Conservation (phyloP, 2,113 vertebrate species). For the Odobenus rosmarus region DNA sequence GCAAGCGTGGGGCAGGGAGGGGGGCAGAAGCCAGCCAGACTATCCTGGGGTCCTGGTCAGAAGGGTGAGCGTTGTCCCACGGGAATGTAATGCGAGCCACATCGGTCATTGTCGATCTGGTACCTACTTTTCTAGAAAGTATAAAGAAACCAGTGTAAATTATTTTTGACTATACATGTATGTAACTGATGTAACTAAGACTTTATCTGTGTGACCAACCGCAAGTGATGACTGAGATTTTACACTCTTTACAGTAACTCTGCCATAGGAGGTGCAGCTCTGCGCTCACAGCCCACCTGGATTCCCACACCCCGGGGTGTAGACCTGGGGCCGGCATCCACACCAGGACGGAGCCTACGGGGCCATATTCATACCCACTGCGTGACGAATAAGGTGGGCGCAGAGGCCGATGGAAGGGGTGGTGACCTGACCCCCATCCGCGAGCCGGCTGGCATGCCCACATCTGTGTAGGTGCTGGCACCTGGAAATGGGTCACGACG, state of each 20-base stretch:
- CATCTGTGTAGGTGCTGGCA: neutral
- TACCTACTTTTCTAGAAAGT: neutral
- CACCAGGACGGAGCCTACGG: neutral
- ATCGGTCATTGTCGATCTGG: neutral
- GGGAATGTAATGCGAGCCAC: neutral
- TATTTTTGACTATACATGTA: neutral
- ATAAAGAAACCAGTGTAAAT: neutral
- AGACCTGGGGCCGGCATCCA: neutral
- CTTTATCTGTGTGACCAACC: no score
- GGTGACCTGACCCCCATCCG: neutral
- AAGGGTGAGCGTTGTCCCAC: neutral
- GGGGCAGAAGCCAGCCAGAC: neutral
- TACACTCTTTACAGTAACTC: no score
- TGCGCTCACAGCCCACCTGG: no score
- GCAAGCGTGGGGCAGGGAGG: neutral
- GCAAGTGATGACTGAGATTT: no score
- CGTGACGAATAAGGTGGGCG: neutral
- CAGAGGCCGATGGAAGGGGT: neutral
- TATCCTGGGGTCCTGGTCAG: neutral
- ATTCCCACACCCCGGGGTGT: neutral
- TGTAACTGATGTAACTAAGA: neutral
- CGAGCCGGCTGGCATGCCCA: neutral
- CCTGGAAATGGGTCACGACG: neutral
- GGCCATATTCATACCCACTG: neutral
- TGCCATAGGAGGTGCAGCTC: no score